Evolutionary conservation across 2,888 invertebrate species (phyloP).

Genomic region (Andrena hattorfiana): DNA sequence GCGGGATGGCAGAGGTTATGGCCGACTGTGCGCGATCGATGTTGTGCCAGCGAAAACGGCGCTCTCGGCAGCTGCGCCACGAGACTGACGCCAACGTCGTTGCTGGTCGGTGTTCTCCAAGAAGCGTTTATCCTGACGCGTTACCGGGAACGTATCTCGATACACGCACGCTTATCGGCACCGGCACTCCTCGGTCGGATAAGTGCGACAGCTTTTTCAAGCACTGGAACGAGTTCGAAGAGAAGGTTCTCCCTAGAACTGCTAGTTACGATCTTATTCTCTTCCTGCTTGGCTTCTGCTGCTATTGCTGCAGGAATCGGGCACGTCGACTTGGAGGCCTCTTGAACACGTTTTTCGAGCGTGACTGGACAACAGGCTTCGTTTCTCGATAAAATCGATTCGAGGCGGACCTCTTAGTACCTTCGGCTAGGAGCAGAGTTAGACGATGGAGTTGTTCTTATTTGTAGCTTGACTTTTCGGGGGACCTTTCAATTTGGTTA

Average conservation of each 20-base stretch:
- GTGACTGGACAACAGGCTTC: slow-evolving; percentile 5
- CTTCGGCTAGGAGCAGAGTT: neutral
- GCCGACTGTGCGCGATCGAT: slow-evolving; percentile 68
- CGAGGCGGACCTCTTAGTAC: no score
- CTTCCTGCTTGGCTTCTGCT: no score
- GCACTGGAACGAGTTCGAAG: neutral
- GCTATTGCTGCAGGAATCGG: neutral
- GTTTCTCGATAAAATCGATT: slow-evolving; percentile 8
- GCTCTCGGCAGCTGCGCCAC: slow-evolving; percentile 68
- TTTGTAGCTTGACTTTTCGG: neutral
- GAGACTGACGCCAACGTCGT: slow-evolving; percentile 49
- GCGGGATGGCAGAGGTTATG: slow-evolving; percentile 69
- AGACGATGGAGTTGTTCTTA: neutral
- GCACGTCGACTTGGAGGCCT: neutral
- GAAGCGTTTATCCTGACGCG: slow-evolving; percentile 30
- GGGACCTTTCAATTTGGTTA: neutral
- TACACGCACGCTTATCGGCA: slow-evolving; percentile 24
- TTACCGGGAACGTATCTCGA: neutral
- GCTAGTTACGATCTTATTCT: neutral
- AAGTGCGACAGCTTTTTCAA: neutral
- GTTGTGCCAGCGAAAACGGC: slow-evolving; percentile 61
- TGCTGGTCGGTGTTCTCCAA: slow-evolving; percentile 35
- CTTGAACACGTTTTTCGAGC: slow-evolving; percentile 11
- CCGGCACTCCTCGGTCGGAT: neutral
- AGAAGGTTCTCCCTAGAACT: no score